These are phyloP conservation scores for Kradibia gibbosae DNA, from an alignment of 1,140 invertebrate species.

Conservation along the genomic window DNA sequence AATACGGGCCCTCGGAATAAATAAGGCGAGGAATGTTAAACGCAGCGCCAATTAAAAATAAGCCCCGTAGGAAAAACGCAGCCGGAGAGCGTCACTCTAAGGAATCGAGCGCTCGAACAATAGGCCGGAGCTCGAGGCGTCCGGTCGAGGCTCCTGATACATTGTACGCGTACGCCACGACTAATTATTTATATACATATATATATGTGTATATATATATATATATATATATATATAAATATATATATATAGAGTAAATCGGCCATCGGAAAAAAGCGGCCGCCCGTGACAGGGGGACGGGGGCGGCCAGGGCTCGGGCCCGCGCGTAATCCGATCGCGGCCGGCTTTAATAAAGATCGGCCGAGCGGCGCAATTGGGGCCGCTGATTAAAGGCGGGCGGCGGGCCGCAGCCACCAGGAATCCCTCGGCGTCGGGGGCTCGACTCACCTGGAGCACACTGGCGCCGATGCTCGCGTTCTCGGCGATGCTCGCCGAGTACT, in stretches of 20 bases:
- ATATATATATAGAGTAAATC: too few relatives aligned
- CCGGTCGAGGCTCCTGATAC: background rate
- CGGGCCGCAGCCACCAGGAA: background rate
- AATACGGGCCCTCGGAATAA: background rate
- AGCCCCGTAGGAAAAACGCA: background rate
- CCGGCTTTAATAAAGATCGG: background rate
- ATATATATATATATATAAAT: too few relatives aligned
- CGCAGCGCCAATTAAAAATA: background rate
- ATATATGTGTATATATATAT: too few relatives aligned
- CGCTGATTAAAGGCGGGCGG: background rate
- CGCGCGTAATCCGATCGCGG: background rate
- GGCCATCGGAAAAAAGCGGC: background rate
- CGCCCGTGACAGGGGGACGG: background rate
- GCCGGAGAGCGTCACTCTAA: background rate
- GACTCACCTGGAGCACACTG: slow-evolving; percentile 85
- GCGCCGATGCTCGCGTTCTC: slow-evolving; percentile 96
- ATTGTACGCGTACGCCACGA: background rate
- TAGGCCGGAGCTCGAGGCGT: background rate
- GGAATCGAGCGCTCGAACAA: background rate
- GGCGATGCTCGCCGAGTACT: slow-evolving; percentile 89
- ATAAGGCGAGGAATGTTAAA: background rate
- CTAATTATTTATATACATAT: slow-evolving; percentile 21
- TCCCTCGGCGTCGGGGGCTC: background rate
- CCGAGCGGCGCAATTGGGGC: background rate
- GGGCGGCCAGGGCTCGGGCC: background rate